Base-by-base conservation (phyloP, 2,888 invertebrate species). In the Oxyteleia sp. region DNA sequence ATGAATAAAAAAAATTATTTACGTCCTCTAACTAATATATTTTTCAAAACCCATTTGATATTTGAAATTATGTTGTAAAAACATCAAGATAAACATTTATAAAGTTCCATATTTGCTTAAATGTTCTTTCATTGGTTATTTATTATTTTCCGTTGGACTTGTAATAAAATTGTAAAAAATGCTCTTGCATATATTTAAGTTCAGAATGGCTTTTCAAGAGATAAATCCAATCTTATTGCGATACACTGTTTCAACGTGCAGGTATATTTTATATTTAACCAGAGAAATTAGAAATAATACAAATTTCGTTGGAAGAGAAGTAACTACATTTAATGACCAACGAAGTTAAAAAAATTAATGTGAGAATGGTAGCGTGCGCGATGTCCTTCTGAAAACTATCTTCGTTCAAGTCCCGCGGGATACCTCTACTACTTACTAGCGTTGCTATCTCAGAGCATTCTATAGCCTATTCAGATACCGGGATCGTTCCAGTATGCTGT, bases 381-480 rank as follows among this genome's bases (percentile, higher is more conserved):
- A 92, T 93, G 93, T 92, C 91, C 91, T 91, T 90, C 90, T 91
- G 90, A 92, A 93, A 92, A 92, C 92, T 93, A 93, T 93, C 93
- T 93, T 89, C 88, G 90, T 90, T 87, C 75, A 84, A 88, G 89
- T 93, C 93, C 92, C 93, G 88, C 88, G 93, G 93, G 93, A 91
- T 90, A 90, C 88, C 89, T 90, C 88, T 89, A 88, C 89, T 66
- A 75, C 88, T 90, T 89, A 86, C 89, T 88, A 87, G 89, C 88
- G 87, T 89, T 91, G 91, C 92, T 92, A 92, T 93, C 93, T 93
- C 91, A 90, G 91, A 90, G 91, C 91, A 90, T 91, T 92, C 92
- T 91, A 92, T 92, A 92, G 90, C 89, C 93, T 93, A 93, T 93
- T 93, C 93, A 92, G 93, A 93, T 93, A 92, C 91, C 91, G 87